Base-by-base conservation (phyloP, 2,113 vertebrate species). In the Nesogale talazaci region DNA sequence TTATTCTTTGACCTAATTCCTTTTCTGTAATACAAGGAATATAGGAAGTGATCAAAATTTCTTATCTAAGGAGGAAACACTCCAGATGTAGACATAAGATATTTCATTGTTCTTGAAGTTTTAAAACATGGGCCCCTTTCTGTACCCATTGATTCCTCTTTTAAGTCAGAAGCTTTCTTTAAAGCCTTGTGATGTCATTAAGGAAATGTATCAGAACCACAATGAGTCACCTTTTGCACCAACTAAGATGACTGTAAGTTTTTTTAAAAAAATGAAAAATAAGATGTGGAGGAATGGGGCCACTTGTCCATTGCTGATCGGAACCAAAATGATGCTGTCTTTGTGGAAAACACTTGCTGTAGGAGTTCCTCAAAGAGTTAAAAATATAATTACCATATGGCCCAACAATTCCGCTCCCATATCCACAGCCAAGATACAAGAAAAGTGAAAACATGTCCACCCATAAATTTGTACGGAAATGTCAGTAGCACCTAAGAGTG, bases 161-260 rank as follows among this genome's bases (percentile, higher is more conserved):
- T 93, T 88, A 77, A 17, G 52, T 22, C 38, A 92, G 36, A 94
- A 91, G 72, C 19, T 69, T 25, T 65, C 31, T 93, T 69, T 40
- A 77, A 88, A 89, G 38, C 57, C 27, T 90, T 93, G 4, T 14
- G 88, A n/a, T 36, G 8, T 36, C 7, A 72, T 72, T 72, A 36
- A 70, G 34, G 31, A 23, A 72, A 72, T 72, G 70, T 9, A 36
- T 34, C 34, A 72, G 46, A 72, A 72, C 70, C 70, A 70, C 67
- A 72, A 1, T 72, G 70, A 72, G n/a, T 72, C 29, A 72, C 19
- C 31, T 27, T 72, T 34, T 17, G 36, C 8, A 72, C 20, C 19
- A n/a, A 72, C 16, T 34, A 72, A 19, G 70, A 22, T 72, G 20
- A 20, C 34, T 72, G 11, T 72, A 72, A 65, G 9, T 52, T 52